phyloP scores from a whole-genome alignment of 2,797 vertebrate species.

The Melopsittacus undulatus region DNA sequence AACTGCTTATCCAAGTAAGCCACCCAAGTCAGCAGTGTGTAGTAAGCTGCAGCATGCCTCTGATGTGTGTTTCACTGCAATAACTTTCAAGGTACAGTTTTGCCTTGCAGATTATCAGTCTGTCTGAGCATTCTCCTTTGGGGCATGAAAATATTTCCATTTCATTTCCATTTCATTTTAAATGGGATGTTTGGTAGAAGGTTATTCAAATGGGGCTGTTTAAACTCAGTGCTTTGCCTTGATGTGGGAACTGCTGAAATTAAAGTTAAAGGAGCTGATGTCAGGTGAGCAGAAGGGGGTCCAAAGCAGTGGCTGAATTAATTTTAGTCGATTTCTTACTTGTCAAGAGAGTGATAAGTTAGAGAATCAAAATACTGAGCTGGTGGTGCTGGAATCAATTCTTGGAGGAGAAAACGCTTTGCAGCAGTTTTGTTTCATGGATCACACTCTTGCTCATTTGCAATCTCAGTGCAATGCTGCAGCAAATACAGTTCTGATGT shows the following conservation, averaged over 20 bases:
- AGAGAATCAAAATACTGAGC: neutral
- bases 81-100: constrained; percentile 10
- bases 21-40: neutral
- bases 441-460: neutral
- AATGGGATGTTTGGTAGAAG: neutral
- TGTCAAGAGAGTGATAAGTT: neutral
- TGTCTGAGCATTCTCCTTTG: constrained; percentile 29
- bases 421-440: neutral
- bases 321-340: neutral
- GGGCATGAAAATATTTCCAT: constrained; percentile 42
- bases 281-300: neutral
- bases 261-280: neutral
- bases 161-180: constrained; percentile 13
- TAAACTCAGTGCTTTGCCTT: neutral
- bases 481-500: neutral
- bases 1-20: neutral
- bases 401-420: neutral
- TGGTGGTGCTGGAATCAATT: neutral
- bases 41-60: neutral
- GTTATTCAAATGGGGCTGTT: constrained; percentile 1
- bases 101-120: constrained; percentile 52
- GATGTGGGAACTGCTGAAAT: neutral
- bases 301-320: neutral
- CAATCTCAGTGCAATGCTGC: neutral
- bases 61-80: neutral